Conservation (phyloP, 2,113 vertebrate genomes). For the Ictidomys tridecemlineatus region DNA sequence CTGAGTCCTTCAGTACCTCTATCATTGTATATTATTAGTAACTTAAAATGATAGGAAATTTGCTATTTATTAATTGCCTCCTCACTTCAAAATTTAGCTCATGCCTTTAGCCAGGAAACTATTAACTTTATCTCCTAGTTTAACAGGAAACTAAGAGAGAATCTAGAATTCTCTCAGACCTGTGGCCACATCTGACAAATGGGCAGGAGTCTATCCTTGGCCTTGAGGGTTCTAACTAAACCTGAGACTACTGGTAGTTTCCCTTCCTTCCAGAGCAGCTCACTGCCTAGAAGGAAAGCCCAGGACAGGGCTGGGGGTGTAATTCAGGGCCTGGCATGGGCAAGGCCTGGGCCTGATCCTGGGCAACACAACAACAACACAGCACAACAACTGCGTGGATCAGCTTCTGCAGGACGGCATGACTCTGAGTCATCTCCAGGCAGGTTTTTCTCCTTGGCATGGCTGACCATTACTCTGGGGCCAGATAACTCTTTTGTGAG, state of each 20-base stretch:
- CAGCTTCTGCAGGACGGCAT: background rate
- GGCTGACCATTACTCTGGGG: background rate
- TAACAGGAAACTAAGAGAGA: slow-evolving; percentile 12
- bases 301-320: background rate
- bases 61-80: background rate
- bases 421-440: background rate
- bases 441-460: background rate
- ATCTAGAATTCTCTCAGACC: background rate
- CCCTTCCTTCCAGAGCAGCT: background rate
- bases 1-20: background rate
- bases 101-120: background rate
- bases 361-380: background rate
- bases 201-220: background rate
- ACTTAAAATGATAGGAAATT: background rate
- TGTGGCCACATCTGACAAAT: background rate
- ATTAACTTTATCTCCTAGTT: too few relatives aligned
- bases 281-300: background rate
- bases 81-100: background rate
- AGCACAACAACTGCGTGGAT: background rate
- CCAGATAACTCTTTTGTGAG: background rate
- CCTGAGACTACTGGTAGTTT: background rate
- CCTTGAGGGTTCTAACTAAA: background rate
- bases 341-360: background rate
- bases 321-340: background rate
- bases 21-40: slow-evolving; percentile 4